These are phyloP conservation scores for Brotogeris chrysoptera DNA, from an alignment of 2,797 vertebrate genomes.

Conservation along the genomic window DNA sequence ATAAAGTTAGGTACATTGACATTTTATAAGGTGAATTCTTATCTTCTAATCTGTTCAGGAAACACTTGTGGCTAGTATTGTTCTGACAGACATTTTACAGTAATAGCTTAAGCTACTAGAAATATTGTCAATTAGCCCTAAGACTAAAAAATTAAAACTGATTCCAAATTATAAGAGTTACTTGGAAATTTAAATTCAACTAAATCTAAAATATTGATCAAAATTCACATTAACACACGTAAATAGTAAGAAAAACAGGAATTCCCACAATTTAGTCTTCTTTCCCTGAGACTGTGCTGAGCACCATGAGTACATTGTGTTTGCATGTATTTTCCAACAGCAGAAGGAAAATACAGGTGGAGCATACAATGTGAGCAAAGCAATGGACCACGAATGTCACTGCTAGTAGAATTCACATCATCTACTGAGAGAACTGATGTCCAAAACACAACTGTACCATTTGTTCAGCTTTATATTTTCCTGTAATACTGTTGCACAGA, in stretches of 20 bases:
- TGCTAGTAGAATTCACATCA: background rate
- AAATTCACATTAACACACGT: background rate
- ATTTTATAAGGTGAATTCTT: background rate
- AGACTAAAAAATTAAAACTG: background rate
- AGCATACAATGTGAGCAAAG: accelerated
- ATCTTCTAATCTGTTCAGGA: background rate
- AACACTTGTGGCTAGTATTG: background rate
- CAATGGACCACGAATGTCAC: background rate
- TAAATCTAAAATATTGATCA: background rate
- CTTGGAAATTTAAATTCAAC: background rate
- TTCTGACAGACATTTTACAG: background rate
- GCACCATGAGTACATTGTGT: background rate
- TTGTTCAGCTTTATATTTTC: background rate
- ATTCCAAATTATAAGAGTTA: background rate
- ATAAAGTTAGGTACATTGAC: background rate
- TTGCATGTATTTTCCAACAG: background rate
- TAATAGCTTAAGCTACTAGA: background rate
- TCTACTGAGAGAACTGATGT: background rate
- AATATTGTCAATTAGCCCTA: background rate
- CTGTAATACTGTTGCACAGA: background rate
- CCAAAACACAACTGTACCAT: background rate
- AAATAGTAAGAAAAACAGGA: background rate
- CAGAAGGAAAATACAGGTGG: background rate
- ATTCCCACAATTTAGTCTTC: background rate
- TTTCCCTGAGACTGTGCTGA: background rate